Conservation (phyloP, 2,113 vertebrate genomes). For the Pipra filicauda region DNA sequence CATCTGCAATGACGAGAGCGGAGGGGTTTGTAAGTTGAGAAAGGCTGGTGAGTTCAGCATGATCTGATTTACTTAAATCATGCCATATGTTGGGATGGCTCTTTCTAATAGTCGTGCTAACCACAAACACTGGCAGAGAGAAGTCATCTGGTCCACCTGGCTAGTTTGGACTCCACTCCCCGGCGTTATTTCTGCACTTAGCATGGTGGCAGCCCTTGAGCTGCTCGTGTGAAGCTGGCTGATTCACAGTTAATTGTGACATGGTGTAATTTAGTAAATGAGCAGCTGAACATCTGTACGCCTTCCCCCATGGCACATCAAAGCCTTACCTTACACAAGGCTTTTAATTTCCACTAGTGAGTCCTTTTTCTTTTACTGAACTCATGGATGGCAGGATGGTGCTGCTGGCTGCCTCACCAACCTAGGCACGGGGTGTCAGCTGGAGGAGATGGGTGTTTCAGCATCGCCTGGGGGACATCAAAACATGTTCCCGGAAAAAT, state of each 20-base stretch:
- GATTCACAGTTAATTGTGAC: slow-evolving; percentile 68
- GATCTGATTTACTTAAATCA: slow-evolving; percentile 50
- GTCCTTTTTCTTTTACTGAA: neutral
- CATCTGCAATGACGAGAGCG: slow-evolving; percentile 48
- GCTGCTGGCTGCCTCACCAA: neutral
- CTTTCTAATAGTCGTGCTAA: slow-evolving; percentile 30
- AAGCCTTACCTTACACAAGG: slow-evolving; percentile 46
- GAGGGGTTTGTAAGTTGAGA: slow-evolving; percentile 61
- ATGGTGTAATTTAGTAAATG: slow-evolving; percentile 69
- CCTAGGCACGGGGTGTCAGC: neutral
- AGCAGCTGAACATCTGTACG: slow-evolving; percentile 66
- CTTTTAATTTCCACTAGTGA: slow-evolving; percentile 38
- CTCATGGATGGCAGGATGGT: neutral
- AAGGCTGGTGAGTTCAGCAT: slow-evolving; percentile 44
- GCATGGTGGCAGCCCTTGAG: slow-evolving; percentile 31
- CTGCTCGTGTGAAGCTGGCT: slow-evolving; percentile 61
- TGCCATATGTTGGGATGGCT: slow-evolving; percentile 50
- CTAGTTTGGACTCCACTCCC: slow-evolving; percentile 37
- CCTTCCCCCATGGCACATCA: slow-evolving; percentile 59
- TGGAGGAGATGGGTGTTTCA: neutral
- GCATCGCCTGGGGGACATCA: accelerated
- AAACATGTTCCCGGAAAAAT: neutral
- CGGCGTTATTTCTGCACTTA: neutral
- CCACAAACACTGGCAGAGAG: slow-evolving; percentile 16
- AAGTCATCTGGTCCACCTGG: slow-evolving; percentile 44